Evolutionary conservation across 2,888 invertebrate genomes (phyloP), one percentile per base, ranked within the genome.

Genomic region (Cyrtodaria siliqua): DNA sequence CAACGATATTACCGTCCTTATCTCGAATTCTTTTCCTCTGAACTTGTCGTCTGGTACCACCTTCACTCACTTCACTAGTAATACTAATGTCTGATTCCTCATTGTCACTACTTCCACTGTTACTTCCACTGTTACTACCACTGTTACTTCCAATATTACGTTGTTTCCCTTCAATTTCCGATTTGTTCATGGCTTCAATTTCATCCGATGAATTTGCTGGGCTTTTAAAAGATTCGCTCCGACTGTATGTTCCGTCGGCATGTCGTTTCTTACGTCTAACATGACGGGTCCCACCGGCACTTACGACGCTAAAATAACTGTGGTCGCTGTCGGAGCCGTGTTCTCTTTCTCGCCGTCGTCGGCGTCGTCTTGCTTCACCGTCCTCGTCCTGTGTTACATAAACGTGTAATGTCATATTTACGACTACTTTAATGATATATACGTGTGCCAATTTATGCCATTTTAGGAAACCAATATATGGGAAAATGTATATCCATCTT

Each of bases 291-390:
- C 87, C 87, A 18, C 86, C 86, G 8, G 72, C 83, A 61, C 86
- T 86, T 9, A 86, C 82, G 16, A 84, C 82, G 50, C 86, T 86
- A 66, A 85, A 86, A 66, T 90, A 91, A 57, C 90, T 90, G 59
- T 91, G 88, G 6, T 87, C 91, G 63, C 91, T 91, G 57, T 87
- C 87, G 0, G 80, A 83, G 12, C 84, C 85, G 56, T 90, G 89
- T 52, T 89, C 86, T 24, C 90, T 64, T 12, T 89, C 87, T 55
- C 89, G 59, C 18, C 91, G 74, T 23, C 91, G 61, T 14, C 86
- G 63, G 52, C 90, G 56, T 73, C 82, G 52, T 73, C 89, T 67
- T 63, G 81, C 75, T 76, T 89, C 90, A 24, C 91, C 91, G 0
- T 86, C 91, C 63, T 87, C 89, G 53, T 91, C 91, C 68, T 78